Percentiles rank a stretch among this genome's conserved stretches.
Evolutionary conservation across 2,888 invertebrate species (phyloP).

Genomic region (Polydrusus pterygomalis): DNA sequence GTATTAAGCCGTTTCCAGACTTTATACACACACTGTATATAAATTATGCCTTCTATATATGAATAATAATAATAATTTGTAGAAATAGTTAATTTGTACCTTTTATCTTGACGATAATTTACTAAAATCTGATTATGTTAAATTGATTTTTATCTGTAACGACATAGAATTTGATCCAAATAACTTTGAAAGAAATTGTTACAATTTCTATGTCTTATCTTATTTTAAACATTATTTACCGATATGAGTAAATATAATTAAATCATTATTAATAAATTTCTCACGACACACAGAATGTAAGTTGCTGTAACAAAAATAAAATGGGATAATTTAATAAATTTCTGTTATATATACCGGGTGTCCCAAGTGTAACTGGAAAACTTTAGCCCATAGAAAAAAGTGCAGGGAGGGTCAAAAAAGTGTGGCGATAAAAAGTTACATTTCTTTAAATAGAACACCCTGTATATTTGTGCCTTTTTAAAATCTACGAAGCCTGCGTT

Average conservation of each 20-base stretch:
- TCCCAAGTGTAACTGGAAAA: too few relatives aligned
- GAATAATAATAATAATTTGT: conserved; percentile 13
- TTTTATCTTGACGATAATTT: conserved; percentile 23
- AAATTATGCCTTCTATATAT: conserved; percentile 15
- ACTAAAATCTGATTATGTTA: conserved; percentile 24
- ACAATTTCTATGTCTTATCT: conserved; percentile 28
- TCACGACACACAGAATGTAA: neutral
- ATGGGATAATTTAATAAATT: too few relatives aligned
- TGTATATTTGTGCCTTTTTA: too few relatives aligned
- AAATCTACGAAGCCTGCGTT: too few relatives aligned
- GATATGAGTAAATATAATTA: neutral
- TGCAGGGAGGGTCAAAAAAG: too few relatives aligned
- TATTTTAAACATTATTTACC: conserved; percentile 16
- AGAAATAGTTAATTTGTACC: conserved; percentile 2
- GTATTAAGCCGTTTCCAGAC: too few relatives aligned
- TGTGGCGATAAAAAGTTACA: too few relatives aligned
- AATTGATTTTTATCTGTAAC: conserved; percentile 32
- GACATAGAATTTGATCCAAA: conserved; percentile 15
- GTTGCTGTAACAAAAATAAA: too few relatives aligned
- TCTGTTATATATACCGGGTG: too few relatives aligned
- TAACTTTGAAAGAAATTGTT: conserved; percentile 18
- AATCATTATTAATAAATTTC: neutral
- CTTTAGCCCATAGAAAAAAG: too few relatives aligned
- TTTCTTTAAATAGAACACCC: too few relatives aligned
- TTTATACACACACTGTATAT: conserved; percentile 4